phyloP scores from a whole-genome alignment of 1,140 invertebrate species.

The Drosophila subobscura region DNA sequence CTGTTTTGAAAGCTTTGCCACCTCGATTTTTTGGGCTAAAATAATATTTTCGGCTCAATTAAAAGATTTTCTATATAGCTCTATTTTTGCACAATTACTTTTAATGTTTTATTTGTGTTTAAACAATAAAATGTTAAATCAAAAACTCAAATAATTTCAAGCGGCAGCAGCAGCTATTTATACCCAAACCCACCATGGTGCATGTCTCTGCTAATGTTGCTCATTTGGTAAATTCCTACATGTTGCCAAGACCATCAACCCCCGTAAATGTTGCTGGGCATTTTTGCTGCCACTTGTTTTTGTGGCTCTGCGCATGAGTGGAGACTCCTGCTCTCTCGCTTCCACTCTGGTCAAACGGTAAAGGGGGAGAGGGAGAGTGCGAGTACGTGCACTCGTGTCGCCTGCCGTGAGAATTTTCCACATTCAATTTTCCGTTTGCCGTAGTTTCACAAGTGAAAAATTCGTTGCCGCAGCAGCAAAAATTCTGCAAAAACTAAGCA shows the following conservation, averaged over 20 bases:
- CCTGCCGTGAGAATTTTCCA: conserved; percentile 48
- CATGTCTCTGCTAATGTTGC: not conserved
- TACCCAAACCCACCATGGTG: conserved; percentile 1
- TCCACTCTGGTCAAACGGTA: conserved; percentile 33
- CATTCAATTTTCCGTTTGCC: conserved; percentile 71
- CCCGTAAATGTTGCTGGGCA: not conserved
- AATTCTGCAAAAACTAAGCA: conserved; percentile 18
- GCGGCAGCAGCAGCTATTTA: too few species aligned
- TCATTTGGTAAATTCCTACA: conserved; percentile 13
- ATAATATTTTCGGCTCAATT: too few species aligned
- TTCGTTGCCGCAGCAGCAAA: conserved; percentile 29
- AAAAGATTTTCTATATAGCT: too few species aligned
- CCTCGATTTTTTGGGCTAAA: too few species aligned
- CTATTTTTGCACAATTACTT: not conserved
- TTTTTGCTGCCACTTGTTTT: conserved; percentile 63
- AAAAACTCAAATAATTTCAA: not conserved
- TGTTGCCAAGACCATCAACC: conserved; percentile 53
- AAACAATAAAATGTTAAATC: too few species aligned
- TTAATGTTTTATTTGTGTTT: not conserved
- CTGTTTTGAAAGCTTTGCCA: too few species aligned
- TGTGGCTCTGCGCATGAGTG: conserved; percentile 54
- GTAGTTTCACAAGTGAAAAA: conserved; percentile 66
- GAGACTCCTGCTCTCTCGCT: conserved; percentile 12
- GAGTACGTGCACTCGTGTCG: conserved; percentile 16
- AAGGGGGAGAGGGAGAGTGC: not conserved